A percentile compares a stretch with the other conserved stretches of the same genome.
Conservation (phyloP, 2,113 vertebrate genomes). For the Peromyscus leucopus region DNA sequence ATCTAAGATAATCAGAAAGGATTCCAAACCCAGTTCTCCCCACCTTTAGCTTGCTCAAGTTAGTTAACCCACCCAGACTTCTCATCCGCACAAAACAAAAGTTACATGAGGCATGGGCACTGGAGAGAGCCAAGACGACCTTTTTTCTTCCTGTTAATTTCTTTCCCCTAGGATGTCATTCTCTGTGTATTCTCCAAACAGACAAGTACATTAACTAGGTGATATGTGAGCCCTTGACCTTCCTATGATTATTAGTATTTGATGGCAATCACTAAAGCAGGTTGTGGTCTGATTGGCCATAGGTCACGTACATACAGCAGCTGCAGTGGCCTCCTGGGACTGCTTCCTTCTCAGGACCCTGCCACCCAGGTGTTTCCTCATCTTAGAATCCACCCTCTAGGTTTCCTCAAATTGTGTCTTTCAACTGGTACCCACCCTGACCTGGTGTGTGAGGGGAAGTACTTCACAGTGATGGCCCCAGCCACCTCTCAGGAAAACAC, state of each 20-base stretch:
- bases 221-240: constrained; percentile 67
- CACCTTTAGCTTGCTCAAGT: neutral
- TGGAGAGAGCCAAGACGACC: neutral
- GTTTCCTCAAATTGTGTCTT: constrained; percentile 81
- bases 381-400: constrained; percentile 45
- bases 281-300: neutral
- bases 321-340: neutral
- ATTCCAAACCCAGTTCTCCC: constrained; percentile 11
- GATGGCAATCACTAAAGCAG: constrained; percentile 64
- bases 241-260: constrained; percentile 52
- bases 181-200: constrained; percentile 32
- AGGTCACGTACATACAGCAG: neutral
- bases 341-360: constrained; percentile 54
- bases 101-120: neutral
- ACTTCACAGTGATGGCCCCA: neutral
- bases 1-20: constrained; percentile 23
- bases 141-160: neutral
- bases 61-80: neutral
- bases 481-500: constrained; percentile 36
- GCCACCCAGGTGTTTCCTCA: constrained; percentile 72
- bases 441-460: constrained; percentile 81
- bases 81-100: neutral
- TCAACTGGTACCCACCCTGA: constrained; percentile 80
- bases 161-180: neutral
- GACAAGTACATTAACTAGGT: constrained; percentile 55